Conservation (phyloP, 2,888 invertebrate genomes). For the Macaria liturata region DNA sequence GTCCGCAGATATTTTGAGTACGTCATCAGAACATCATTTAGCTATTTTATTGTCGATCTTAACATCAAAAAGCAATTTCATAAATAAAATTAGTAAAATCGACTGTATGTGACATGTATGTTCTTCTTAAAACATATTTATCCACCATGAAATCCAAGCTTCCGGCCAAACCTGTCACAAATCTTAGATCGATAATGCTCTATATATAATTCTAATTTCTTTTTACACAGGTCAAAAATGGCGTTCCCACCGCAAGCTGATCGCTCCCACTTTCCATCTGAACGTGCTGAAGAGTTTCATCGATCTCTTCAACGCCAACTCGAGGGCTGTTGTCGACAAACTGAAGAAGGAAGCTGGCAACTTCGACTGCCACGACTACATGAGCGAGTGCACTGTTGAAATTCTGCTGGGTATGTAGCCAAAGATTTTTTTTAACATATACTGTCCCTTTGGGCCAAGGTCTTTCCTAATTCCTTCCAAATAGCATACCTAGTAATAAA, state of each 20-base stretch:
- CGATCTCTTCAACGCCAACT: slow-evolving; percentile 92
- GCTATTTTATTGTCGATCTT: not conserved
- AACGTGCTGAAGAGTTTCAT: slow-evolving; percentile 94
- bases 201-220: not conserved
- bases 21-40: no score
- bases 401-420: slow-evolving; percentile 87
- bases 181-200: no score
- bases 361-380: slow-evolving; percentile 92
- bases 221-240: slow-evolving; percentile 88
- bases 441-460: no score
- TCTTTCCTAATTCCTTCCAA: no score
- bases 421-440: no score
- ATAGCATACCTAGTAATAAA: no score
- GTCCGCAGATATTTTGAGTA: no score
- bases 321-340: slow-evolving; percentile 88
- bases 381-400: slow-evolving; percentile 93
- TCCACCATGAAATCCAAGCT: no score
- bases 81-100: no score
- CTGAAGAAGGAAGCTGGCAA: slow-evolving; percentile 87
- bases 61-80: slow-evolving; percentile 1
- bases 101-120: no score
- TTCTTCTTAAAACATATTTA: no score
- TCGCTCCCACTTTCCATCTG: slow-evolving; percentile 94
- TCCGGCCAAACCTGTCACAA: no score
- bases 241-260: slow-evolving; percentile 92